Evolutionary conservation across 2,888 invertebrate genomes (phyloP), one percentile per base, ranked within the genome.

Genomic region (Anoncus sp.): DNA sequence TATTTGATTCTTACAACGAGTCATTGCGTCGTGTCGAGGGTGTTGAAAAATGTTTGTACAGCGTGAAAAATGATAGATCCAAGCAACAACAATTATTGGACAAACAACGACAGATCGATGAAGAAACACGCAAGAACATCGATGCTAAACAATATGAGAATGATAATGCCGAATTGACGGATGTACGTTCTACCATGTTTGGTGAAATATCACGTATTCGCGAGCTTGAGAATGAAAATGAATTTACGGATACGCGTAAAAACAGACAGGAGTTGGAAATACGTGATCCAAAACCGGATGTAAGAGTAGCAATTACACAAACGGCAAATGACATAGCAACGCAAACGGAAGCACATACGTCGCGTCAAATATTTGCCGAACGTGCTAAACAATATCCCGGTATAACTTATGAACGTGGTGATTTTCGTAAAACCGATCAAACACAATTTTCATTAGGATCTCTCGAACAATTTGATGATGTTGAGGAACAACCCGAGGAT

Each of bases 1-100:
- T 94, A 53, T 87, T 94, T 47, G 94, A 94, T 82, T 93, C 94
- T 59, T 93, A 94, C 84, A 93, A 94, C 75, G 92, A 94, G 85
- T 94, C 94, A 0, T 85, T 94, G 31, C 90, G 92, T 53, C 94
- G 94, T 86, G 91, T 94, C 40, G 91, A 92, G 77, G 92, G 93
- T 45, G 92, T 94, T 69, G 94, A 94, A 87, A 92, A 93, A 81
- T 85, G 85, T 81, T 80, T 90, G 31, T 87, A 86, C 57, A 87
- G 83, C 60, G 85, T 80, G 4, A 85, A 85, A 45, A 84, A 84
- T 20, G 85, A 87, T 10, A 83, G 83, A 24, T 85, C 84, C 45
- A 84, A 86, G 70, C 84, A 86, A 40, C 78, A 85, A 49, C 85
- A 86, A 67, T 82, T 79, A 87, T 87, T 14, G 70, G n/a, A 89